A percentile compares a stretch with the other conserved stretches of the same genome.
Conservation (phyloP, 2,888 invertebrate species). For the Sesia bembeciformis region DNA sequence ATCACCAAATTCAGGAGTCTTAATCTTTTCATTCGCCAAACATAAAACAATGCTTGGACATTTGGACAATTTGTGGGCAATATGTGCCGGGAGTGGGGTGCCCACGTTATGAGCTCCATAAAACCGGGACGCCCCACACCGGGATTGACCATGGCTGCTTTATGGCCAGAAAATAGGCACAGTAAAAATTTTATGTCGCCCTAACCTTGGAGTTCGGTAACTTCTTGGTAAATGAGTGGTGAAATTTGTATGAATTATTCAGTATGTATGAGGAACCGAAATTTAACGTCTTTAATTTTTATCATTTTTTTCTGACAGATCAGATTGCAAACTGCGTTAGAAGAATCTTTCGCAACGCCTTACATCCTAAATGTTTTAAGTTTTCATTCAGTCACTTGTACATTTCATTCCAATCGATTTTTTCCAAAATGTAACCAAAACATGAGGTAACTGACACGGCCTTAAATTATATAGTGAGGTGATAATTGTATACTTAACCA, state of each 20-base stretch:
- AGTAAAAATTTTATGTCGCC: constrained; percentile 39
- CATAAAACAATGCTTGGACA: not conserved
- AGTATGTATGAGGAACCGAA: constrained; percentile 12
- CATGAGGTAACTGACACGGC: no score
- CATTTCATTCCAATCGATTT: no score
- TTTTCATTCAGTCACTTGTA: no score
- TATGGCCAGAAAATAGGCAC: constrained; percentile 40
- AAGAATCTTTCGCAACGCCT: no score
- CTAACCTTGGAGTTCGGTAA: constrained; percentile 25
- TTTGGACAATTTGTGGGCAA: constrained; percentile 10
- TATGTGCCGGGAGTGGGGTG: constrained; percentile 20
- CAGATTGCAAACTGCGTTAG: no score
- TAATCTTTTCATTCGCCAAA: not conserved
- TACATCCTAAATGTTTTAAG: no score
- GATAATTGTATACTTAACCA: no score
- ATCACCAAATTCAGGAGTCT: no score
- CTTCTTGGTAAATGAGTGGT: constrained; percentile 27
- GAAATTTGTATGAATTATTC: constrained; percentile 35
- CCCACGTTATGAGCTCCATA: constrained; percentile 35
- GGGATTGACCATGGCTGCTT: constrained; percentile 44
- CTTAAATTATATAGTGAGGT: no score
- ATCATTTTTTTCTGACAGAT: no score
- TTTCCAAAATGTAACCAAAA: no score
- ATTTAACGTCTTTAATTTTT: no score
- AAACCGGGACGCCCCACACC: constrained; percentile 31